phyloP scores from a whole-genome alignment of 2,888 invertebrate genomes.

The Agrotis puta region DNA sequence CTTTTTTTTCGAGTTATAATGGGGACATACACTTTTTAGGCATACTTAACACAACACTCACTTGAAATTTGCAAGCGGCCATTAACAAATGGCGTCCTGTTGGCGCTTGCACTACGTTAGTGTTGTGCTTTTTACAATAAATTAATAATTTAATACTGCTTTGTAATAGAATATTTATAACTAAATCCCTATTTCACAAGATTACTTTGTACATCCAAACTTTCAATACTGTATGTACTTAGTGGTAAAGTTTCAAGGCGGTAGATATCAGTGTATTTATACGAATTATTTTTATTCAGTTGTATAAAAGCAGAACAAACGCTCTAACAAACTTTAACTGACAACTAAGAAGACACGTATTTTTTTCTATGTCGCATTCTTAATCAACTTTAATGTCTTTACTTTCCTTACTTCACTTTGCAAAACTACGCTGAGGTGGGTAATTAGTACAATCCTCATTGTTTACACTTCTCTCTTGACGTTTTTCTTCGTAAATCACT shows the following conservation, averaged over 20 bases:
- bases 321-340: slow-evolving; percentile 6
- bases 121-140: too few relatives aligned
- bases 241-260: not conserved
- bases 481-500: slow-evolving; percentile 58
- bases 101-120: too few relatives aligned
- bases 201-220: too few relatives aligned
- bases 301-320: not conserved
- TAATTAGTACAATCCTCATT: slow-evolving; percentile 52
- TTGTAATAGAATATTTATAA: too few relatives aligned
- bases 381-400: slow-evolving; percentile 43
- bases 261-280: not conserved
- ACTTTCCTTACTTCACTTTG: slow-evolving; percentile 12
- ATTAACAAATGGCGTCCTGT: too few relatives aligned
- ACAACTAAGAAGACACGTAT: slow-evolving; percentile 18
- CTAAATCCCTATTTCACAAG: too few relatives aligned
- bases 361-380: slow-evolving; percentile 22
- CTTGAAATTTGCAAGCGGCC: too few relatives aligned
- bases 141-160: too few relatives aligned
- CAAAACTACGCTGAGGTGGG: slow-evolving; percentile 44
- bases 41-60: too few relatives aligned
- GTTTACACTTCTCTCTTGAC: slow-evolving; percentile 44
- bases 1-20: too few relatives aligned
- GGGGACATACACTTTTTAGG: too few relatives aligned
- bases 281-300: not conserved
- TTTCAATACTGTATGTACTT: too few relatives aligned